Conservation (phyloP, 2,113 vertebrate genomes). For the Paraplagusia blochii region DNA sequence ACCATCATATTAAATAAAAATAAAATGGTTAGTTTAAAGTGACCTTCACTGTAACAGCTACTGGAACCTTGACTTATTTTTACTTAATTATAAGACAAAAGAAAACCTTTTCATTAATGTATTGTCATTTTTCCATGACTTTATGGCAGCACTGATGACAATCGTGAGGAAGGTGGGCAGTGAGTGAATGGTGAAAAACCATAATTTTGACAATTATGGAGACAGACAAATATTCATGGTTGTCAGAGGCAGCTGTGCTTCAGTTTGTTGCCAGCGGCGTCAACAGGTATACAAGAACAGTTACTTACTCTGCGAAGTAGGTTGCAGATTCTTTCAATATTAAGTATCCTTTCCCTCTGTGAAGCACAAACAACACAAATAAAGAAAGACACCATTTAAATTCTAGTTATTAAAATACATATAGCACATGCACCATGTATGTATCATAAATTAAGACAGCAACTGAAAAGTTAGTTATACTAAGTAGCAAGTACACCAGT, state of each 20-base stretch:
- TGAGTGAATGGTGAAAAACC: too few relatives aligned
- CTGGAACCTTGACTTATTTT: too few relatives aligned
- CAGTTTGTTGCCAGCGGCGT: constrained; percentile 28
- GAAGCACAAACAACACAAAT: constrained; percentile 12
- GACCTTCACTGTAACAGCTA: too few relatives aligned
- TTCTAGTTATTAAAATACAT: too few relatives aligned
- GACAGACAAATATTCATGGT: constrained; percentile 38
- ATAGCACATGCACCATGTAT: too few relatives aligned
- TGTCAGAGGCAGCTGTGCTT: constrained; percentile 36
- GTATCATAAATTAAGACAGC: too few relatives aligned
- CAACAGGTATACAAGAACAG: constrained; percentile 32
- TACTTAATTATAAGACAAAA: too few relatives aligned
- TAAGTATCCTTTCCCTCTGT: constrained; percentile 90
- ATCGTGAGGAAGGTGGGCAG: not conserved
- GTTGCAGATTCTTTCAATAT: constrained; percentile 93
- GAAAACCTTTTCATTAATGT: too few relatives aligned
- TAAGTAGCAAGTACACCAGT: too few relatives aligned
- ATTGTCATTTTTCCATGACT: too few relatives aligned
- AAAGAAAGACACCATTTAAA: constrained; percentile 21
- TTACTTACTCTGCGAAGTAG: constrained; percentile 86
- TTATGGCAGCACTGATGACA: too few relatives aligned
- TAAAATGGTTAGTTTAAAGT: not conserved
- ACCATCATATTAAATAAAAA: not conserved
- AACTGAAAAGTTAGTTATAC: too few relatives aligned
- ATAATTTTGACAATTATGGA: constrained; percentile 46